These are phyloP conservation scores for Enteromius treurensis DNA, from an alignment of 2,797 vertebrate species.

Conservation along the genomic window DNA sequence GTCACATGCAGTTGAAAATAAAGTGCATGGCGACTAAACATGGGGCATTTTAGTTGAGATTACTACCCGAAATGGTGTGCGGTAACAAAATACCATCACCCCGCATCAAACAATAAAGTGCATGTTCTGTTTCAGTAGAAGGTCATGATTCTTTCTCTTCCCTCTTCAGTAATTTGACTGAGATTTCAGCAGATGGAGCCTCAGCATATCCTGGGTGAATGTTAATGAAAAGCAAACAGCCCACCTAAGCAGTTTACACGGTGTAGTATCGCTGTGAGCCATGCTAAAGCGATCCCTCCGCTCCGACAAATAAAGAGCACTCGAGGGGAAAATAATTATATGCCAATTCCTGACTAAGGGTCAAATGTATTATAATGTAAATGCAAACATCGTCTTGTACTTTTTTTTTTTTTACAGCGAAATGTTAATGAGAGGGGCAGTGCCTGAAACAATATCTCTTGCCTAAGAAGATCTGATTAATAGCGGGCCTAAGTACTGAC, in stretches of 20 bases:
- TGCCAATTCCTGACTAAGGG: conserved; percentile 66
- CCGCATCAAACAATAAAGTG: conserved; percentile 57
- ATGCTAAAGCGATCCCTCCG: conserved; percentile 65
- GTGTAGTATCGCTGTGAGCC: conserved; percentile 60
- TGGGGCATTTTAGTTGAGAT: neutral
- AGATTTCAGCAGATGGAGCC: conserved; percentile 60
- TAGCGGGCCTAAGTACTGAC: neutral
- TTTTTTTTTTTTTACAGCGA: conserved; percentile 25
- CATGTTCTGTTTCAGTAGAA: conserved; percentile 59
- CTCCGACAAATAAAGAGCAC: conserved; percentile 65
- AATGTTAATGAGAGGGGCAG: conserved; percentile 57
- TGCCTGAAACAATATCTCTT: conserved; percentile 43
- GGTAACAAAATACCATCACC: conserved; percentile 1
- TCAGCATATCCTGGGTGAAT: conserved; percentile 64
- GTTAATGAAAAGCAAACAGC: conserved; percentile 73
- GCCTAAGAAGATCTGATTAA: conserved; percentile 50
- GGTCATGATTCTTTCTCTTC: conserved; percentile 50
- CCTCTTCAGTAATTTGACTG: conserved; percentile 54
- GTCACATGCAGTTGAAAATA: neutral
- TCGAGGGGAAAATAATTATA: conserved; percentile 68
- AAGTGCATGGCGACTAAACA: neutral
- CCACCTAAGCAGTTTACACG: conserved; percentile 62
- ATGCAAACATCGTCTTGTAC: conserved; percentile 67
- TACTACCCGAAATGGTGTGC: neutral
- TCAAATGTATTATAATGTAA: conserved; percentile 71